Base-by-base conservation (phyloP, 2,113 vertebrate species). In the Orthonyx spaldingii region DNA sequence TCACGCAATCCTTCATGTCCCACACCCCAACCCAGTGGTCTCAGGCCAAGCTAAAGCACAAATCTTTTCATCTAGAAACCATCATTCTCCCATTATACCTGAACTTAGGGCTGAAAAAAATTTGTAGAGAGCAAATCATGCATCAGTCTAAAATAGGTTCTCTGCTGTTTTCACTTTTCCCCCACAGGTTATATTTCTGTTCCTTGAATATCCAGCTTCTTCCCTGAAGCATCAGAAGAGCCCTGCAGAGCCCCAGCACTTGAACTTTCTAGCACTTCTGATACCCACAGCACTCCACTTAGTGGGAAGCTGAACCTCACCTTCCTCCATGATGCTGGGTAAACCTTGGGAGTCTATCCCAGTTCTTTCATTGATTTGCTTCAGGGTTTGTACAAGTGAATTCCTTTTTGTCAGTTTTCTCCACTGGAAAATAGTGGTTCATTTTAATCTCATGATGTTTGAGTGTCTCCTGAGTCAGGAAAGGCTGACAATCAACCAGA, bases 1-100 rank as follows among this genome's bases (percentile, higher is more conserved):
- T 84, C 37, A 32, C 0, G 0, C 1, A 2, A 16, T 68, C 23
- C 39, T 64, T 79, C 56, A 41, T 72, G n/a, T 49, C 66, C 55
- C 16, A 26, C 24, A 32, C 11, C 2, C n/a, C 9, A 59, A 23
- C 15, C 8, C 32, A n/a, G 12, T 65, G n/a, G 26, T 86, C 41
- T 60, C 41, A 20, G 33, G 35, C 53, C 93, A 75, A 83, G 8
- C 19, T 64, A 47, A 75, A 56, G 41, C 8, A 76, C 23, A 75
- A 37, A 60, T 56, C 10, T n/a, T 81, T 68, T 47, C 9, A 23
- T 50, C 23, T 55, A 35, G 35, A 84, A 91, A 91, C 27, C 32
- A 52, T 27, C 15, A 28, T 21, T 84, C 13, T 81, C 37, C 18
- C 52, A 17, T 68, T 75, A 22, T 64, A 57, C 41, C 55, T 22